These are phyloP conservation scores for Epinotia demarniana DNA, from an alignment of 2,888 invertebrate genomes.

Conservation along the genomic window DNA sequence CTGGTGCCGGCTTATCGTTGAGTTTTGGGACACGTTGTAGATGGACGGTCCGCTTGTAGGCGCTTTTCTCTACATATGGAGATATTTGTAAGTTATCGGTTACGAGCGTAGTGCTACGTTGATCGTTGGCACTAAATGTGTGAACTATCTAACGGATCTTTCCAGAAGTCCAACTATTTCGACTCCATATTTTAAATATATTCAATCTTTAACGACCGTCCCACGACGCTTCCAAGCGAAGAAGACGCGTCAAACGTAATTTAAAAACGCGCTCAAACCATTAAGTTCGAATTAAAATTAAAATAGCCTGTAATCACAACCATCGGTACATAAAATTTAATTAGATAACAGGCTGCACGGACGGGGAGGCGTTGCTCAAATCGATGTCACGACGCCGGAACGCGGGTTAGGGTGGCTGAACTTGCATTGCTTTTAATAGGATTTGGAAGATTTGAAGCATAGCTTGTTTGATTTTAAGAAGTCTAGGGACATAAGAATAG, in stretches of 20 bases:
- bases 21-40: too few species aligned
- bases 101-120: too few species aligned
- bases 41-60: too few species aligned
- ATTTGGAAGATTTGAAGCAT: too few species aligned
- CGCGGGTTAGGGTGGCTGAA: conserved; percentile 21
- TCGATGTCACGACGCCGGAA: conserved; percentile 49
- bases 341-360: conserved; percentile 34
- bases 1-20: too few species aligned
- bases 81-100: too few species aligned
- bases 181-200: conserved; percentile 6
- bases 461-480: too few species aligned
- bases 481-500: too few species aligned
- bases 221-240: conserved; percentile 10
- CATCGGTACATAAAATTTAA: conserved; percentile 42
- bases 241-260: conserved; percentile 29
- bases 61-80: too few species aligned
- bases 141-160: too few species aligned
- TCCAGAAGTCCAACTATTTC: neutral
- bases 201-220: neutral
- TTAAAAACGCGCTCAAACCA: conserved; percentile 27
- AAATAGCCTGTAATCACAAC: conserved; percentile 40
- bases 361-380: conserved; percentile 42
- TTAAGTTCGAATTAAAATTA: conserved; percentile 38
- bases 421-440: neutral
- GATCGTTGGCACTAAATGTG: too few species aligned